Base-by-base conservation (phyloP, 2,113 vertebrate species). In the Conger conger region DNA sequence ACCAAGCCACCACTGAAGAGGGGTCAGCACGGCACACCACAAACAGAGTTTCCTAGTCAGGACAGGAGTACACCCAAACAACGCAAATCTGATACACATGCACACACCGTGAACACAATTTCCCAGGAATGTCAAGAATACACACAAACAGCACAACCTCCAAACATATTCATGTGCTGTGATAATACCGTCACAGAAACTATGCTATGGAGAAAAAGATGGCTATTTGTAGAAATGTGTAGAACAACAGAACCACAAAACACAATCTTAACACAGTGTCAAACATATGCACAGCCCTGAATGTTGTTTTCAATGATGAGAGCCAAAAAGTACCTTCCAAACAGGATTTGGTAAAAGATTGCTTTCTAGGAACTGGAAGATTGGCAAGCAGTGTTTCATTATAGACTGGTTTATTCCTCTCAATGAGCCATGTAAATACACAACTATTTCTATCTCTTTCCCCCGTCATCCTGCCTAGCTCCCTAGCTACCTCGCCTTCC, bases 241-340 rank as follows among this genome's bases (percentile, higher is more conserved):
- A 50, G 45, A 8, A 50, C 45, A 50, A 63, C n/a, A 45, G 6
- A 45, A 38, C 37, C 82, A 83, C 73, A 35, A 83, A 78, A 78
- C 30, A 8, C 1, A 73, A 37, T 50, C 6, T 76, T 23, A 36
- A 83, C 40, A 54, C 40, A 30, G 18, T 20, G 16, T 76, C 23
- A 18, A 84, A 33, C 83, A n/a, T 63, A 13, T 17, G 45, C 33
- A 84, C 9, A n/a, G 57, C 27, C 20, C 57, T 23, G 23, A 20
- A 63, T 63, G 27, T 20, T 63, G 23, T 27, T 23, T 8, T 63
- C 57, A 63, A 20, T 57, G 45, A 84, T 38, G 36, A 54, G 20
- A 84, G 54, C 36, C 76, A 84, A 84, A 63, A 9, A n/a, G 50
- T 1, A 63, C 13, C n/a, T 35, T 38, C 78, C n/a, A 79, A 79